Evolutionary conservation across 1,140 invertebrate species (phyloP).

Genomic region (Diorhabda carinulata): DNA sequence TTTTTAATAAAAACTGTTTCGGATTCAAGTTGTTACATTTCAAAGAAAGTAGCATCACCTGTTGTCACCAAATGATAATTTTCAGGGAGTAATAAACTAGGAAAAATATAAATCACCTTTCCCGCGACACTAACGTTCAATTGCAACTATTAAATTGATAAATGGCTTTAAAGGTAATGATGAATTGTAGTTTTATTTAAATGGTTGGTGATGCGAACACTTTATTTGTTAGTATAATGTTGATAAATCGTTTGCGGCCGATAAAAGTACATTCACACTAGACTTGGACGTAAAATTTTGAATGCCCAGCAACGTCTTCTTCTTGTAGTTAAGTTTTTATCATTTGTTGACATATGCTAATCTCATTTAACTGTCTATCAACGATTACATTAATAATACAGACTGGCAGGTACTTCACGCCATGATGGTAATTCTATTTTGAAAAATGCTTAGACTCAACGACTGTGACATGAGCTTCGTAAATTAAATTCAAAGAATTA

Average conservation of each 20-base stretch:
- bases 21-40: neutral
- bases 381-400: neutral
- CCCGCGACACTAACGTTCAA: neutral
- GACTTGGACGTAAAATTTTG: neutral
- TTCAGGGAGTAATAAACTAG: neutral
- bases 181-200: constrained; percentile 9
- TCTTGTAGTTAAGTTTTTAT: neutral
- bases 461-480: too few species aligned
- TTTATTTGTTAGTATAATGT: constrained; percentile 7
- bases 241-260: constrained; percentile 4
- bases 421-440: too few species aligned
- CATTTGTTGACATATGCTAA: neutral
- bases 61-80: constrained; percentile 2
- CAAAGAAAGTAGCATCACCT: neutral
- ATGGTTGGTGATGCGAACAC: constrained; percentile 4
- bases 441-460: too few species aligned
- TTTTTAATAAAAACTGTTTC: too few species aligned
- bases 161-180: constrained; percentile 6
- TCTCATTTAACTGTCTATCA: neutral
- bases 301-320: neutral
- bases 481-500: too few species aligned
- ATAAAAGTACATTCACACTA: constrained; percentile 2
- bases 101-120: constrained; percentile 1
- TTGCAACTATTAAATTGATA: constrained; percentile 10
- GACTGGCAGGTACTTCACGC: too few species aligned